Conservation (phyloP, 1,140 invertebrate genomes). For the Lepidurus apus region DNA sequence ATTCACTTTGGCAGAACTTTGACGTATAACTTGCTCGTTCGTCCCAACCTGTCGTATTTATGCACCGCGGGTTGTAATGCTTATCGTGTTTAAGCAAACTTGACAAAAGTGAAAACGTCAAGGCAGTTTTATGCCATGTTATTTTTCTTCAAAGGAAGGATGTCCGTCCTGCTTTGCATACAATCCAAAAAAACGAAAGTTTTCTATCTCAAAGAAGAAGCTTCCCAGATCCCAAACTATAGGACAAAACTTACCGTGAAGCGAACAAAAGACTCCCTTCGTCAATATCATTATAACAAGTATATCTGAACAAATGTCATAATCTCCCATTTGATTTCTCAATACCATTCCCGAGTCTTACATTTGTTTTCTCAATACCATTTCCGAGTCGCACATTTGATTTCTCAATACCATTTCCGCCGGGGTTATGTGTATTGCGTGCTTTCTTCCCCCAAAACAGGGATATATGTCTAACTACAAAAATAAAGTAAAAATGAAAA, state of each 20-base stretch:
- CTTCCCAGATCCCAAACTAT: too few species aligned
- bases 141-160: neutral
- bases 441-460: neutral
- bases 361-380: too few species aligned
- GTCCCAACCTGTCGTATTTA: neutral
- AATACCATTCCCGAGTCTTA: too few species aligned
- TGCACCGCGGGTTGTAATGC: neutral
- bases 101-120: slow-evolving; percentile 5
- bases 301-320: too few species aligned
- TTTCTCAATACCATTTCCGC: too few species aligned
- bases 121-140: neutral
- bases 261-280: too few species aligned
- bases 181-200: neutral
- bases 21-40: neutral
- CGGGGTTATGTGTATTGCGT: too few species aligned
- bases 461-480: neutral
- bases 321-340: too few species aligned
- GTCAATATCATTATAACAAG: too few species aligned
- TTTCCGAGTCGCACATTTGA: too few species aligned
- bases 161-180: slow-evolving; percentile 7
- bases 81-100: neutral
- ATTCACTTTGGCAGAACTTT: neutral
- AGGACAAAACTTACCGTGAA: too few species aligned
- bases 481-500: neutral
- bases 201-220: neutral